These are phyloP conservation scores for Pycnomerus fuliginosus DNA, from an alignment of 2,888 invertebrate species.

Conservation along the genomic window DNA sequence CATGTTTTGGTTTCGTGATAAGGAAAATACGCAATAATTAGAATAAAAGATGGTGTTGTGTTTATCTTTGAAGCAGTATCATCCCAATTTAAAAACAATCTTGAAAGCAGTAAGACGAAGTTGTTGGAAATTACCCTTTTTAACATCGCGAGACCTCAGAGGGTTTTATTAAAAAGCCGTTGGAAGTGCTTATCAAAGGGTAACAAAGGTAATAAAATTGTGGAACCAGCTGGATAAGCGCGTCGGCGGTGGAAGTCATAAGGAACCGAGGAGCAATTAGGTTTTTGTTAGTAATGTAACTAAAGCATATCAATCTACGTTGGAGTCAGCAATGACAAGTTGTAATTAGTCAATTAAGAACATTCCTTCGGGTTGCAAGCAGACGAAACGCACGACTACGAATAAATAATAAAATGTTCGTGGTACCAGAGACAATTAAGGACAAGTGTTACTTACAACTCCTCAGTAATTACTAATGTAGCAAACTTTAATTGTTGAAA, in stretches of 20 bases:
- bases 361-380: slow-evolving; percentile 27
- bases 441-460: slow-evolving; percentile 53
- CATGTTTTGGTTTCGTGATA: no score
- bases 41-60: slow-evolving; percentile 22
- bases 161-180: slow-evolving; percentile 10
- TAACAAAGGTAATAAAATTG: slow-evolving; percentile 19
- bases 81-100: slow-evolving; percentile 32
- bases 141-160: slow-evolving; percentile 19
- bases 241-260: slow-evolving; percentile 1
- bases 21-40: no score
- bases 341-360: slow-evolving; percentile 35
- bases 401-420: slow-evolving; percentile 41
- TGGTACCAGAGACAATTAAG: slow-evolving; percentile 49
- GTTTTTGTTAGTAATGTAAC: slow-evolving; percentile 12
- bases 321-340: slow-evolving; percentile 24
- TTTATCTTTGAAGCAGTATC: slow-evolving; percentile 24
- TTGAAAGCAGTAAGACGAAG: slow-evolving; percentile 25
- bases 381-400: slow-evolving; percentile 25
- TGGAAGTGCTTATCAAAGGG: slow-evolving; percentile 19
- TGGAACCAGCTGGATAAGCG: slow-evolving; percentile 1
- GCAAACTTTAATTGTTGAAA: slow-evolving; percentile 54
- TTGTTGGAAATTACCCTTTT: slow-evolving; percentile 18
- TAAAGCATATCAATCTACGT: slow-evolving; percentile 16
- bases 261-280: slow-evolving; percentile 3
- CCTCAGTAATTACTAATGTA: slow-evolving; percentile 51